A percentile compares a stretch with the other conserved stretches of the same genome.
phyloP scores from a whole-genome alignment of 1,140 invertebrate genomes.

The Pectinophora gossypiella region DNA sequence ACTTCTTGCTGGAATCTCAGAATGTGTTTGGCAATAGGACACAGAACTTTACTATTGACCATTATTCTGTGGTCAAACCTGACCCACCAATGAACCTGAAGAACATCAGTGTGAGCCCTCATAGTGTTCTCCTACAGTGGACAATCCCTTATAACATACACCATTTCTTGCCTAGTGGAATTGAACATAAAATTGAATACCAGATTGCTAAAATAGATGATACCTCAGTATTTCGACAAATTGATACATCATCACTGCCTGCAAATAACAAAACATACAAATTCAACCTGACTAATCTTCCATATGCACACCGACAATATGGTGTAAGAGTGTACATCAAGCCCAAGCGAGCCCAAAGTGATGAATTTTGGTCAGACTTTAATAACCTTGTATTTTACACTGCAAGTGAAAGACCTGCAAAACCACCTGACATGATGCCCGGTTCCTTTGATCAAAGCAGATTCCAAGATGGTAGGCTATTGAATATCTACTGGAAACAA shows the following conservation, averaged over 20 bases:
- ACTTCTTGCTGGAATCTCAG: slow-evolving; percentile 71
- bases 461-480: slow-evolving; percentile 71
- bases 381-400: slow-evolving; percentile 77
- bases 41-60: slow-evolving; percentile 75
- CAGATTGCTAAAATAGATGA: slow-evolving; percentile 77
- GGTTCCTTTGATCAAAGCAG: slow-evolving; percentile 80
- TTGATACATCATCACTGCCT: slow-evolving; percentile 47
- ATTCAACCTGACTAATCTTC: slow-evolving; percentile 76
- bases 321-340: slow-evolving; percentile 81
- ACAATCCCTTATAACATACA: slow-evolving; percentile 75
- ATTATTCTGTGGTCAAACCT: slow-evolving; percentile 79
- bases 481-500: slow-evolving; percentile 83
- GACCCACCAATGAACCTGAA: slow-evolving; percentile 76
- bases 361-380: slow-evolving; percentile 80
- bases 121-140: slow-evolving; percentile 79
- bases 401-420: slow-evolving; percentile 75
- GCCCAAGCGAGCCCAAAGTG: slow-evolving; percentile 68
- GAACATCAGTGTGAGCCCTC: slow-evolving; percentile 72
- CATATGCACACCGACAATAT: slow-evolving; percentile 81
- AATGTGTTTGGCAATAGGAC: slow-evolving; percentile 76
- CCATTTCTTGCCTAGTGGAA: slow-evolving; percentile 75
- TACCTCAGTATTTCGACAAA: slow-evolving; percentile 73
- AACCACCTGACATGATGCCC: slow-evolving; percentile 77
- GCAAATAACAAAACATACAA: slow-evolving; percentile 41
- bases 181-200: slow-evolving; percentile 79